Percentiles rank a stretch among this genome's conserved stretches.
Conservation (phyloP, 2,113 vertebrate genomes). For the Pollimyrus isidori region DNA sequence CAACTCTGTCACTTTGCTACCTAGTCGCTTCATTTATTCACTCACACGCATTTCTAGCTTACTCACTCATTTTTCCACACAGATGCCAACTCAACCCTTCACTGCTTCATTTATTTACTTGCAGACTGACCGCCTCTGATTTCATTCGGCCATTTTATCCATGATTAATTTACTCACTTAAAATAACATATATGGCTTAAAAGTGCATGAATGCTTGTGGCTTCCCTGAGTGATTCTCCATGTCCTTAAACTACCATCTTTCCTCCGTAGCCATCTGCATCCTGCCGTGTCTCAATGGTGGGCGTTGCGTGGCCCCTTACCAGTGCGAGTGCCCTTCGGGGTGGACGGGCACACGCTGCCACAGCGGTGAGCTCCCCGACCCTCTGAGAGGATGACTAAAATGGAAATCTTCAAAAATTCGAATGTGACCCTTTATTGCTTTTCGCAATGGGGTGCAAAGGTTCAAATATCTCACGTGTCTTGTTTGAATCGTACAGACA, state of each 20-base stretch:
- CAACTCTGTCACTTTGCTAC: neutral
- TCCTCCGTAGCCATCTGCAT: conserved; percentile 82
- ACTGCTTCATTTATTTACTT: neutral
- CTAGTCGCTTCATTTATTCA: neutral
- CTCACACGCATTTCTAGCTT: neutral
- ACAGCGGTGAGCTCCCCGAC: conserved; percentile 71
- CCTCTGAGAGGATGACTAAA: neutral
- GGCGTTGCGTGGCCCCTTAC: conserved; percentile 85
- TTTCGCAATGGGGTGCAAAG: neutral
- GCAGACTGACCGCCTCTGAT: neutral
- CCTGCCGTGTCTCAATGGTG: conserved; percentile 89
- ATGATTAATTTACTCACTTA: neutral
- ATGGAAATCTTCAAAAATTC: no score
- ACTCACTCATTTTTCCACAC: neutral
- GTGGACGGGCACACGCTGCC: conserved; percentile 89
- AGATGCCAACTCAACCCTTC: neutral
- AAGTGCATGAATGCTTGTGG: neutral
- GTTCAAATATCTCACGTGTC: neutral
- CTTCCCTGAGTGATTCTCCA: neutral
- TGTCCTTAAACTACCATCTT: neutral
- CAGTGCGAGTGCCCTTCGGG: conserved; percentile 79
- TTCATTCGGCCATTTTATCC: neutral
- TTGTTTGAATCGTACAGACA: neutral
- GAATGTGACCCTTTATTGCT: neutral
- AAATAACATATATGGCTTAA: neutral